These are phyloP conservation scores for Scophthalmus maximus DNA, from an alignment of 2,113 vertebrate genomes.

Conservation along the genomic window DNA sequence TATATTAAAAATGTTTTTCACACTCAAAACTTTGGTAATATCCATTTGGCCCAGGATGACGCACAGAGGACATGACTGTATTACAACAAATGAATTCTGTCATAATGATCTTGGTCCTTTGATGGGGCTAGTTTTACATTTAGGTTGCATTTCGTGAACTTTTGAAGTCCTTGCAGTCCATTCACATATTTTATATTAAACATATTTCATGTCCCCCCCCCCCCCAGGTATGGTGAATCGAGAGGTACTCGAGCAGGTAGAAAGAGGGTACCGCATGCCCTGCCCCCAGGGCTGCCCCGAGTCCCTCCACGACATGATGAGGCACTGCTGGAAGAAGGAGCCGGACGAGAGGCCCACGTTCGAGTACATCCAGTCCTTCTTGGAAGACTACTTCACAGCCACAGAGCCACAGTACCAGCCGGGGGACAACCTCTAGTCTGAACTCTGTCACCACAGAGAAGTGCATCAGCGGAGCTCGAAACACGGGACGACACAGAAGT, in stretches of 20 bases:
- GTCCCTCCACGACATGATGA: conserved; percentile 98
- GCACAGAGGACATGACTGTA: not conserved
- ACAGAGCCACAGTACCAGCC: conserved; percentile 85
- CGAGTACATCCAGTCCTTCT: conserved; percentile 97
- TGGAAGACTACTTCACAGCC: conserved; percentile 94
- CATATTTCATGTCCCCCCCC: not conserved
- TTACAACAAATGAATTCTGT: not conserved
- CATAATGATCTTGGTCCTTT: not conserved
- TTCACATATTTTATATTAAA: too few relatives aligned
- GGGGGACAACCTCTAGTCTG: conserved; percentile 83
- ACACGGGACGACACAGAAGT: conserved; percentile 7
- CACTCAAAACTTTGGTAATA: conserved; percentile 8
- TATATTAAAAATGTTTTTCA: too few relatives aligned
- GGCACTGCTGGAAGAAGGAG: conserved; percentile 96
- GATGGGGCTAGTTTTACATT: not conserved
- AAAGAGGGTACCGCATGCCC: conserved; percentile 95
- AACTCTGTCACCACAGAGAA: conserved; percentile 5
- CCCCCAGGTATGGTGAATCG: conserved; percentile 94
- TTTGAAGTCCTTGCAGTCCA: not conserved
- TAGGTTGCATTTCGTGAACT: not conserved
- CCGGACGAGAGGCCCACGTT: conserved; percentile 97
- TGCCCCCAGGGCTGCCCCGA: conserved; percentile 96
- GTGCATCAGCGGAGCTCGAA: conserved; percentile 23
- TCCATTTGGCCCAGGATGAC: not conserved
- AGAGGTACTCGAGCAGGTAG: conserved; percentile 96